Evolutionary conservation across 2,888 invertebrate species (phyloP), one percentile per base, ranked within the genome.

Genomic region (Pocota personata): DNA sequence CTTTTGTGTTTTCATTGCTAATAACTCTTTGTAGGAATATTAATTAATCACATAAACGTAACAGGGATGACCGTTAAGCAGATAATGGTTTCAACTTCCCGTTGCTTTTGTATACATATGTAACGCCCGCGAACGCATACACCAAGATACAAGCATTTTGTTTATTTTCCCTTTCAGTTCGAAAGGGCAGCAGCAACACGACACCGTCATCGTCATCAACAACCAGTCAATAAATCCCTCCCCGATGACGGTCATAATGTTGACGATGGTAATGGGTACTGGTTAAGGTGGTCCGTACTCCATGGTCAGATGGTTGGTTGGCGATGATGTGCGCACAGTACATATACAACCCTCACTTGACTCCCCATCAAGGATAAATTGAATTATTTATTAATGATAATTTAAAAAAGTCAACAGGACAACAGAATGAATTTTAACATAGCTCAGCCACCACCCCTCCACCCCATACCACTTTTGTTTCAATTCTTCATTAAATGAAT

Each of bases 41-140:
- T 82, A 80, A 86, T 82, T 86, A 82, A 82, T 86, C 76, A 86
- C 82, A 76, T 86, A 72, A 82, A 72, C 72, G 86, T 66, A 86
- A 62, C 72, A 62, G 82, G 82, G 72, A 77, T 72, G 71, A 86
- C 76, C 82, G 86, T 86, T 82, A 82, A 86, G 76, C 76, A 86
- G 82, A 77, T 86, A 86, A 82, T 77, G 72, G 76, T 66, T 72
- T 62, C 72, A 72, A 82, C 64, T 71, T 71, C 62, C 69, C 50
- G 67, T 52, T 27, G 58, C 12, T 27, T 57, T 60, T 10, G 8
- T 32, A 12, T 43, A 8, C n/a, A 19, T 21, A 5, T 24, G 10
- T 48, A 16, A 4, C 4, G 4, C 16, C 10, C 32, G 16, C 10
- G 16, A 21, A 48, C 16, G 7, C 24, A 16, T 19, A 7, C 4